Percentiles rank a stretch among this genome's conserved stretches.
These are phyloP conservation scores for Drosophila murphyi DNA, from an alignment of 1,140 invertebrate species.

Conservation along the genomic window DNA sequence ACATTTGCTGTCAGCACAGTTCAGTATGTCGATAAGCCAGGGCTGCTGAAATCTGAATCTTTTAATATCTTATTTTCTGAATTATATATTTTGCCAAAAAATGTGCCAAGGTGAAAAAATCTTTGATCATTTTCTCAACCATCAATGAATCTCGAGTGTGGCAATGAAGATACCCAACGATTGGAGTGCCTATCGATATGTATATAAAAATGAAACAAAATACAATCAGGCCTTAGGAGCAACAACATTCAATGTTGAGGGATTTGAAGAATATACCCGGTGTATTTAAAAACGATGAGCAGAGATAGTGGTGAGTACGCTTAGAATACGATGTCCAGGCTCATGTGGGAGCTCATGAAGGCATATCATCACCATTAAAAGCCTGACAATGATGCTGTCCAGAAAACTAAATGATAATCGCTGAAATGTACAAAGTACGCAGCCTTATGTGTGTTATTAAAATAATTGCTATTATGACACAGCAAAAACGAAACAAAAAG, in stretches of 20 bases:
- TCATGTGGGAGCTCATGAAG: conserved; percentile 22
- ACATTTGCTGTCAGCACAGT: too few relatives aligned
- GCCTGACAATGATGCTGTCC: neutral
- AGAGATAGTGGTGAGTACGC: conserved; percentile 24
- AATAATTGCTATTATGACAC: conserved; percentile 50
- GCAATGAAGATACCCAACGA: too few relatives aligned
- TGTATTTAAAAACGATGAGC: conserved; percentile 15
- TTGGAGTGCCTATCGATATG: too few relatives aligned
- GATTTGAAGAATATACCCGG: conserved; percentile 14
- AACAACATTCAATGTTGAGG: conserved; percentile 26
- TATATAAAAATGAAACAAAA: neutral
- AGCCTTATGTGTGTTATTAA: conserved; percentile 32
- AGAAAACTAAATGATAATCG: neutral
- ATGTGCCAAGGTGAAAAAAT: too few relatives aligned
- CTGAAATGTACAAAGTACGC: neutral
- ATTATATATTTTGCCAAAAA: too few relatives aligned
- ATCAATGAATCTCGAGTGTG: too few relatives aligned
- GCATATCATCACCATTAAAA: conserved; percentile 29
- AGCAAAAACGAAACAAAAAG: conserved; percentile 20
- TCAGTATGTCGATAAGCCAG: too few relatives aligned
- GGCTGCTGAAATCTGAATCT: too few relatives aligned
- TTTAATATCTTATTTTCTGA: too few relatives aligned
- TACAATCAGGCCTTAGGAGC: conserved; percentile 28
- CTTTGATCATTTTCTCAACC: too few relatives aligned
- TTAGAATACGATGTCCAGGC: conserved; percentile 12